A percentile compares a stretch with the other conserved stretches of the same genome.
Conservation (phyloP, 2,888 invertebrate species). For the Arge pagana region DNA sequence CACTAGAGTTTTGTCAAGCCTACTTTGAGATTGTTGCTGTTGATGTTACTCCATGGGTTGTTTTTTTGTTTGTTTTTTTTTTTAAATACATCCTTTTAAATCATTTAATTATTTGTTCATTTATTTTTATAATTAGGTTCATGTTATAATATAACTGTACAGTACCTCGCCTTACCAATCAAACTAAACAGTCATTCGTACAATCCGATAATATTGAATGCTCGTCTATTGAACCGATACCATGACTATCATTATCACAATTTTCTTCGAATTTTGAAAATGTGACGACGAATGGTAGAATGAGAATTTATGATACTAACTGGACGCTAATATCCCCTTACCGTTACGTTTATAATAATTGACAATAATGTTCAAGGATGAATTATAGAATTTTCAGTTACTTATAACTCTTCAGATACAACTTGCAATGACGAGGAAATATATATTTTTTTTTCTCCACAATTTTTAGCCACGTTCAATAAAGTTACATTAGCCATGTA, state of each 20-base stretch:
- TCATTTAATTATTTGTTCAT: background rate
- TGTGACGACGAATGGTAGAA: conserved; percentile 14
- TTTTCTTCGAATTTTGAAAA: conserved; percentile 14
- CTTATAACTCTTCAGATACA: conserved; percentile 12
- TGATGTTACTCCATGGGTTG: background rate
- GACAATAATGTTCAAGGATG: conserved; percentile 44
- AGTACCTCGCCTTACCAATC: no score
- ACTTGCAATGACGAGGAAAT: conserved; percentile 33
- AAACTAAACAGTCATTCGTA: no score
- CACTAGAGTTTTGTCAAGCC: background rate
- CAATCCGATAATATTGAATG: no score
- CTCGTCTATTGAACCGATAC: no score
- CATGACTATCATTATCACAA: no score
- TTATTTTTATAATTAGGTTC: background rate
- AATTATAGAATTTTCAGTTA: conserved; percentile 12
- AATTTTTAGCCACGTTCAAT: background rate
- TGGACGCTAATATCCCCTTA: no score
- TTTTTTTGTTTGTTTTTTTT: background rate
- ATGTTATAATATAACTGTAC: no score
- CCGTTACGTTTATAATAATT: conserved; percentile 47
- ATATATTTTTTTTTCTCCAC: background rate
- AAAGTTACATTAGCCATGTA: conserved; percentile 35
- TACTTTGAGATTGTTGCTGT: background rate
- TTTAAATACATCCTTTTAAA: background rate
- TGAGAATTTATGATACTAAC: no score